These are phyloP conservation scores for Platypus cylindrus DNA, from an alignment of 2,888 invertebrate genomes.

Conservation along the genomic window DNA sequence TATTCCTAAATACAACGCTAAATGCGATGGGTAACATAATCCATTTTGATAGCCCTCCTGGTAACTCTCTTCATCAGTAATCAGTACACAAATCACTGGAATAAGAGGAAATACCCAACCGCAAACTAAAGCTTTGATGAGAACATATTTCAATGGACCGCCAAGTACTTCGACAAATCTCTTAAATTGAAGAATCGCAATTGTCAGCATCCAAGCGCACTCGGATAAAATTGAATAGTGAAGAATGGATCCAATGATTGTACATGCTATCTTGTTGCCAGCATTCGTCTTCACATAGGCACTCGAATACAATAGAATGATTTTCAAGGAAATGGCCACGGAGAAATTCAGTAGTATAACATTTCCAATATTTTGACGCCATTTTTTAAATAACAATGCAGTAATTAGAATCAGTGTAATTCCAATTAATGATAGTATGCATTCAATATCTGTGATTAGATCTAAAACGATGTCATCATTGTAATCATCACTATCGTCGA, in stretches of 20 bases:
- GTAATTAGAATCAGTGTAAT: conserved; percentile 39
- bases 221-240: conserved; percentile 55
- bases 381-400: conserved; percentile 43
- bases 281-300: conserved; percentile 30
- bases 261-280: conserved; percentile 41
- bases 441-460: conserved; percentile 40
- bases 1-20: conserved; percentile 42
- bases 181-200: conserved; percentile 53
- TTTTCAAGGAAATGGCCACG: conserved; percentile 25
- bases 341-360: conserved; percentile 29
- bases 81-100: conserved; percentile 39
- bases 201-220: conserved; percentile 62
- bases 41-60: conserved; percentile 28
- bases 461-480: conserved; percentile 17
- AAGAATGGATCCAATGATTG: conserved; percentile 43
- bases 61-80: conserved; percentile 39
- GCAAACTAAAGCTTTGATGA: conserved; percentile 46
- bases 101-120: conserved; percentile 50
- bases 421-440: conserved; percentile 40
- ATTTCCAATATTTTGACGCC: conserved; percentile 39
- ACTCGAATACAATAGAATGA: conserved; percentile 23
- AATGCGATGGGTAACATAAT: conserved; percentile 43
- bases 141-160: conserved; percentile 35
- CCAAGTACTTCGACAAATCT: conserved; percentile 51
- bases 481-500: conserved; percentile 28